Percentiles rank a stretch among this genome's conserved stretches.
Conservation (phyloP, 23 tunicate species). For the Ascidia mentula region DNA sequence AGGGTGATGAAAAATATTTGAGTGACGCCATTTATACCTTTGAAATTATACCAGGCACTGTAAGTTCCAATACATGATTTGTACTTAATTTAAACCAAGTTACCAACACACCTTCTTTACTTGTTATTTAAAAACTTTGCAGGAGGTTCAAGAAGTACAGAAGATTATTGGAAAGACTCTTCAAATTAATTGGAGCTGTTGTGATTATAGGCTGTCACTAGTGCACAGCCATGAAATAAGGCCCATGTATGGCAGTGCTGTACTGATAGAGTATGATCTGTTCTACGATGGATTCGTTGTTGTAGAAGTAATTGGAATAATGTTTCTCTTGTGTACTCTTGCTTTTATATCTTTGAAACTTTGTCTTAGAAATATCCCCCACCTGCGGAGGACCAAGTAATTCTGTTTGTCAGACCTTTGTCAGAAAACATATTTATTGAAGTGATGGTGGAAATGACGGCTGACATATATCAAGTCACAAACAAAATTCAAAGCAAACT, state of each 20-base stretch:
- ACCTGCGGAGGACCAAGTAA: not conserved
- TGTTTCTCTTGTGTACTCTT: not conserved
- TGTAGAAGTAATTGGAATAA: not conserved
- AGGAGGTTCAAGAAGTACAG: not conserved
- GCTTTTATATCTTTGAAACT: not conserved
- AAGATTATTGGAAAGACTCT: not conserved
- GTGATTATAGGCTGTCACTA: not conserved
- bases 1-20: not conserved
- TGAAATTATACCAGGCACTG: too few relatives aligned
- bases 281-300: not conserved
- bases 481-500: not conserved
- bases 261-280: not conserved
- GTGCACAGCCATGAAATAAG: not conserved
- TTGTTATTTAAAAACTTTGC: too few relatives aligned
- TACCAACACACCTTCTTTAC: too few relatives aligned
- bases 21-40: not conserved
- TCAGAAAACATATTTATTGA: not conserved
- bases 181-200: not conserved
- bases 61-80: too few relatives aligned
- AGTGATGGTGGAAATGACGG: not conserved
- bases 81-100: too few relatives aligned
- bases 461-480: not conserved
- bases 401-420: not conserved
- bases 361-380: not conserved
- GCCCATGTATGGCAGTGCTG: not conserved